Conservation (phyloP, 2,888 invertebrate species). For the Nebria salina region DNA sequence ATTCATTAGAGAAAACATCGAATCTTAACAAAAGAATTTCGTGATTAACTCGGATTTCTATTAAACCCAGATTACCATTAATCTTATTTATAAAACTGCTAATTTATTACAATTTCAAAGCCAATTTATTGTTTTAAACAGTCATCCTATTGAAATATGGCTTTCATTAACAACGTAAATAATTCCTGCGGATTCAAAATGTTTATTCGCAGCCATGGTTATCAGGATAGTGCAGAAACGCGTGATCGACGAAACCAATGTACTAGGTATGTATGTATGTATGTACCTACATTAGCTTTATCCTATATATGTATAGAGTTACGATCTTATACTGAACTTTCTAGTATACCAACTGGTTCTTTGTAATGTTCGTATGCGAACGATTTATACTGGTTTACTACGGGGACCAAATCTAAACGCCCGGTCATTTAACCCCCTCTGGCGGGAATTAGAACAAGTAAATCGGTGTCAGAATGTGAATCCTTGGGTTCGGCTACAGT, state of each 20-base stretch:
- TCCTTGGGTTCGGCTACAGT: slow-evolving; percentile 49
- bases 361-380: not conserved
- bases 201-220: slow-evolving; percentile 50
- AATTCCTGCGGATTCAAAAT: too few species aligned
- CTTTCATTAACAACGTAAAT: too few species aligned
- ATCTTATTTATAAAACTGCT: not conserved
- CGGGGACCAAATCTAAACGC: slow-evolving; percentile 50
- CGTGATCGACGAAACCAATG: slow-evolving; percentile 47
- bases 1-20: not conserved
- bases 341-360: slow-evolving; percentile 4
- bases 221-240: slow-evolving; percentile 8
- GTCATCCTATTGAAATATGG: too few species aligned
- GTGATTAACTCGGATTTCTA: slow-evolving; percentile 23
- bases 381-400: slow-evolving; percentile 29
- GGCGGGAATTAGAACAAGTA: slow-evolving; percentile 54
- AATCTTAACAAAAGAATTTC: slow-evolving; percentile 1
- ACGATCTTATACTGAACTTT: slow-evolving; percentile 54
- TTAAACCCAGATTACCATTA: not conserved
- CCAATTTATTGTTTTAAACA: too few species aligned
- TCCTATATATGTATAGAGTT: slow-evolving; percentile 50
- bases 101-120: too few species aligned
- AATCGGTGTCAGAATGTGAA: slow-evolving; percentile 54
- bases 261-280: too few species aligned
- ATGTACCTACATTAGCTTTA: slow-evolving; percentile 55
- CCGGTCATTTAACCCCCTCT: slow-evolving; percentile 55